Evolutionary conservation across 1,140 invertebrate species (phyloP).

Genomic region (Drosophila busckii): DNA sequence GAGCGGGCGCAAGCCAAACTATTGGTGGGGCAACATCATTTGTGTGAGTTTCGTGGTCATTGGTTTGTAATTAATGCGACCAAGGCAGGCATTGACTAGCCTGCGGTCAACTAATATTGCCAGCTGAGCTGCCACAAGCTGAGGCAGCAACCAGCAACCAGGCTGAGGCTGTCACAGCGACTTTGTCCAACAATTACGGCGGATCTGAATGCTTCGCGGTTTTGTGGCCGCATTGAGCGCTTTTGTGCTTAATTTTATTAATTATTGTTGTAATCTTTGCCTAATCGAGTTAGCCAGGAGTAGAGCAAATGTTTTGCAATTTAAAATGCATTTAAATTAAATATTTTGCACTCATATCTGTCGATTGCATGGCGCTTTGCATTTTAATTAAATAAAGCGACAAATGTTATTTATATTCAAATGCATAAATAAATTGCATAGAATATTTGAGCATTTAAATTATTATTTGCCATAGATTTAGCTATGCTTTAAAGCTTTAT

Average conservation of each 20-base stretch:
- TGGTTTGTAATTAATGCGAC: constrained; percentile 75
- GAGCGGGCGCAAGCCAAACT: neutral
- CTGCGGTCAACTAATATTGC: constrained; percentile 49
- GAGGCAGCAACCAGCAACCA: neutral
- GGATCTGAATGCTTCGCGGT: too few species aligned
- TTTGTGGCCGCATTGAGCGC: constrained; percentile 41
- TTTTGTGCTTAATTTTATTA: constrained; percentile 76
- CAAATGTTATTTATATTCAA: too few species aligned
- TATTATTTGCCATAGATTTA: too few species aligned
- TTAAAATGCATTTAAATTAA: too few species aligned
- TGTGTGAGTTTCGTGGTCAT: constrained; percentile 48
- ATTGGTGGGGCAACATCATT: constrained; percentile 3
- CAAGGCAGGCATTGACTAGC: constrained; percentile 49
- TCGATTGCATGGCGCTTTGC: too few species aligned
- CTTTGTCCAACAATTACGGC: constrained; percentile 1
- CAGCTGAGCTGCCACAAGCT: neutral
- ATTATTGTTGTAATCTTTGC: constrained; percentile 68
- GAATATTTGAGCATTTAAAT: too few species aligned
- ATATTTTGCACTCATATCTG: too few species aligned
- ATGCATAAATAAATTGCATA: too few species aligned
- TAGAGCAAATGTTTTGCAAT: too few species aligned
- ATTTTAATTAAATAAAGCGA: too few species aligned
- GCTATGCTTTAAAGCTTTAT: too few species aligned
- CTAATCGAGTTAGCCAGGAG: constrained; percentile 2
- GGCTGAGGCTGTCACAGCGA: constrained; percentile 1